Base-by-base conservation (phyloP, 1,140 invertebrate genomes). In the Diplogasteroides magnus region DNA sequence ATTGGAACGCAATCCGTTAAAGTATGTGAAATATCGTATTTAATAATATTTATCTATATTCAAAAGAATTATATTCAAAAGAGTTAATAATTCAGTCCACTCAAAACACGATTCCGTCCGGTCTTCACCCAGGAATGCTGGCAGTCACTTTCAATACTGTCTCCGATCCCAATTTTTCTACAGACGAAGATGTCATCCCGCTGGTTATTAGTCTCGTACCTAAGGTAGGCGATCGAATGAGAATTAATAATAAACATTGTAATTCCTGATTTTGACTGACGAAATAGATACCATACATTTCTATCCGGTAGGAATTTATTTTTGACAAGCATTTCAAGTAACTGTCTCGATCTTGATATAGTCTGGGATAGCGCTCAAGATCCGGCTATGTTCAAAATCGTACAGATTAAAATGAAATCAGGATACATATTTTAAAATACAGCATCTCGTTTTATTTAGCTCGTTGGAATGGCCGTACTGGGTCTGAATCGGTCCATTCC, bases 1-100 rank as follows among this genome's bases (percentile, higher is more conserved):
- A 81, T 80, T 26, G 78, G 78, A 14, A 81, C 79, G 3, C 78
- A 80, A 68, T 82, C 79, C 2, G 78, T 80, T 2, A 78, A 79
- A 63, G 79, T 79, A 11, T 19, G 19, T 48, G 6, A 6, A 48
- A 11, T n/a, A n/a, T n/a, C n/a, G n/a, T n/a, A n/a, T n/a, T n/a
- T n/a, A n/a, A n/a, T n/a, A n/a, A n/a, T n/a, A n/a, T n/a, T n/a
- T n/a, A n/a, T n/a, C n/a, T n/a, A n/a, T n/a, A n/a, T n/a, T n/a
- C n/a, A n/a, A n/a, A n/a, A n/a, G n/a, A n/a, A n/a, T n/a, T n/a
- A n/a, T n/a, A n/a, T n/a, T n/a, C 37, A 48, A 48, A 48, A 48
- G 6, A 48, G 37, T 48, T 48, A 48, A 48, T 48, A 6, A 48
- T 48, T 48, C 37, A 48, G 37, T 48, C 37, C 6, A 48, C 37